Evolutionary conservation across 2,888 invertebrate genomes (phyloP).

Genomic region (Ephialtes manifestator): DNA sequence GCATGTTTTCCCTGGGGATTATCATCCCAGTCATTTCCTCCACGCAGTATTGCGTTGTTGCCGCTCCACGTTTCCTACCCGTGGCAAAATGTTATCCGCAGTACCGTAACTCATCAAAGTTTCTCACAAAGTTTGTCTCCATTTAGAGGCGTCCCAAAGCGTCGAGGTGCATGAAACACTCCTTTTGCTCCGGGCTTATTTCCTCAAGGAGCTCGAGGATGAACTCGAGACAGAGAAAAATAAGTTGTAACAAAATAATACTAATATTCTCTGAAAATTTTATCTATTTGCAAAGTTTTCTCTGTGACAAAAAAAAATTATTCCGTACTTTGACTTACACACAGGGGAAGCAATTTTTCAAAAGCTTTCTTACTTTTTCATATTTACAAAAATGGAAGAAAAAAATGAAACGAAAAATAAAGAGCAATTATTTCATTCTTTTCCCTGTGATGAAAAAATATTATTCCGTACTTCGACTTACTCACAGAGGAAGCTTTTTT

Average conservation of each 20-base stretch:
- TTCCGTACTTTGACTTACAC: neutral
- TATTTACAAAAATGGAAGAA: too few species aligned
- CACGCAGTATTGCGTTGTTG: conserved; percentile 10
- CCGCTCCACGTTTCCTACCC: neutral
- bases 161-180: conserved; percentile 27
- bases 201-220: conserved; percentile 8
- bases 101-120: conserved; percentile 60
- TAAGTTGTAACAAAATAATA: neutral
- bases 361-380: too few species aligned
- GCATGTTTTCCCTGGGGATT: neutral
- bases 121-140: conserved; percentile 46
- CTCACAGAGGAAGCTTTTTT: too few species aligned
- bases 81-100: conserved; percentile 22
- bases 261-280: neutral
- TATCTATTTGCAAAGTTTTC: neutral
- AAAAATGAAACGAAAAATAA: too few species aligned
- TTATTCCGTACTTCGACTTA: too few species aligned
- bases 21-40: neutral
- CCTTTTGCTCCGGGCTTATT: conserved; percentile 2
- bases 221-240: neutral
- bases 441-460: too few species aligned
- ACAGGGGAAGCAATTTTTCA: neutral
- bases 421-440: too few species aligned
- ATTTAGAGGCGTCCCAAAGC: conserved; percentile 33
- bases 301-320: neutral